Evolutionary conservation across 2,888 invertebrate genomes (phyloP).

Genomic region (Lobophora halterata): DNA sequence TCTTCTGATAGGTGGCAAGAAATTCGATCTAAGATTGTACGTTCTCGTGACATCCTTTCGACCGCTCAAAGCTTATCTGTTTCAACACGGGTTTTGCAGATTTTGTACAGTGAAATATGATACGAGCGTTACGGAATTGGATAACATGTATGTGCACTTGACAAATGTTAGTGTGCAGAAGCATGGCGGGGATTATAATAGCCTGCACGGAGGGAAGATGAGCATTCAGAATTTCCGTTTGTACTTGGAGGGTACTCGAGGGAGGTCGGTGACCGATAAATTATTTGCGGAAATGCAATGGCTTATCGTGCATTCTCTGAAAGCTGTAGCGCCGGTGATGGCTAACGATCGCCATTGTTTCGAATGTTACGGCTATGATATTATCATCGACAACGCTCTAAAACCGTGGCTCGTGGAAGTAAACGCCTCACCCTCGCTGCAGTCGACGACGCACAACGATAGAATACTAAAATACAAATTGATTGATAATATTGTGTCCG

Average conservation of each 20-base stretch:
- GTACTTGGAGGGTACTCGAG: constrained; percentile 95
- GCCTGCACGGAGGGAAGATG: constrained; percentile 96
- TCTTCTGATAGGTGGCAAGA: constrained; percentile 96
- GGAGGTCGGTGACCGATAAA: constrained; percentile 92
- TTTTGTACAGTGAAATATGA: constrained; percentile 98
- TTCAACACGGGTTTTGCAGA: constrained; percentile 95
- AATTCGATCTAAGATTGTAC: constrained; percentile 95
- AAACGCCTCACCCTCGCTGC: constrained; percentile 96
- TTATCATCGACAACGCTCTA: constrained; percentile 95
- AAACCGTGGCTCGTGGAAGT: constrained; percentile 98
- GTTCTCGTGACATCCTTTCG: constrained; percentile 96
- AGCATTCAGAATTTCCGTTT: constrained; percentile 95
- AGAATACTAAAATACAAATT: constrained; percentile 96
- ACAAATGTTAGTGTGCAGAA: constrained; percentile 99
- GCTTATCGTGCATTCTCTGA: constrained; percentile 95
- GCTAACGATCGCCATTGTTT: constrained; percentile 96
- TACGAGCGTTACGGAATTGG: constrained; percentile 91
- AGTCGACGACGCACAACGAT: constrained; percentile 96
- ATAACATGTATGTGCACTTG: constrained; percentile 97
- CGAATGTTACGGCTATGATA: constrained; percentile 98
- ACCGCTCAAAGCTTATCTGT: constrained; percentile 95
- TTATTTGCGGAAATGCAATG: constrained; percentile 95
- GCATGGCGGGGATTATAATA: constrained; percentile 97
- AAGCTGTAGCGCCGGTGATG: constrained; percentile 96
- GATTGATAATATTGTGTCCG: constrained; percentile 95